Base-by-base conservation (phyloP, 1,140 invertebrate genomes). In the Drosophila nasuta region DNA sequence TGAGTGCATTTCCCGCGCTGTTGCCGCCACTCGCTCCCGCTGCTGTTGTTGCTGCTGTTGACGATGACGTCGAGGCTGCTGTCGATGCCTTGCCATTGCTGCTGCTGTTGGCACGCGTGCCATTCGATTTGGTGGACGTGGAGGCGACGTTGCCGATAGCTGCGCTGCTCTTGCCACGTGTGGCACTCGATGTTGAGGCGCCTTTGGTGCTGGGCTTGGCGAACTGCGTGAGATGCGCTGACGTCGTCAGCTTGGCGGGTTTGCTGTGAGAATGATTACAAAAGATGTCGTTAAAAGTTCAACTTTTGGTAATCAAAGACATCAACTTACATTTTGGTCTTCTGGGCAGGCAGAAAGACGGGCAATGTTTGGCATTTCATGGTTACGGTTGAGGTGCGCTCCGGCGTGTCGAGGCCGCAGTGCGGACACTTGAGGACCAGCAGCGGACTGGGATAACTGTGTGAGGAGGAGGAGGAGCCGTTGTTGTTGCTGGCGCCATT, bases 351-450 rank as follows among this genome's bases (percentile, higher is more conserved):
- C 58, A 91, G 54, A 81, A 93, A 93, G 57, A 93, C 91, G 63
- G 92, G 92, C 77, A 92, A 72, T 8, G 86, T 78, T 74, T 91
- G 85, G 67, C 92, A 92, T 79, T 92, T 91, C 92, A 93, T 93
- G 59, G 91, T 92, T 2, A 93, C 88, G 4, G 82, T 91, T 7
- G 94, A 93, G 62, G 91, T 91, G 81, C 93, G 93, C 35, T 93
- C 91, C 6, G 93, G 92, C 0, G 93, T 93, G 69, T 95, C 94
- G 48, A 94, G 92, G 1, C 96, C 96, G 92, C 97, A 98, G 90
- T 98, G 97, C 1, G 96, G 96, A 92, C 97, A 98, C 20, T 92
- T 93, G 0, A 93, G 66, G 7, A 93, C 90, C 43, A 93, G 57
- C 73, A 89, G 82, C 3, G 91, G 91, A 45, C 91, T 87, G 38